phyloP scores from a whole-genome alignment of 2,797 vertebrate species.

The Myotis planiceps region DNA sequence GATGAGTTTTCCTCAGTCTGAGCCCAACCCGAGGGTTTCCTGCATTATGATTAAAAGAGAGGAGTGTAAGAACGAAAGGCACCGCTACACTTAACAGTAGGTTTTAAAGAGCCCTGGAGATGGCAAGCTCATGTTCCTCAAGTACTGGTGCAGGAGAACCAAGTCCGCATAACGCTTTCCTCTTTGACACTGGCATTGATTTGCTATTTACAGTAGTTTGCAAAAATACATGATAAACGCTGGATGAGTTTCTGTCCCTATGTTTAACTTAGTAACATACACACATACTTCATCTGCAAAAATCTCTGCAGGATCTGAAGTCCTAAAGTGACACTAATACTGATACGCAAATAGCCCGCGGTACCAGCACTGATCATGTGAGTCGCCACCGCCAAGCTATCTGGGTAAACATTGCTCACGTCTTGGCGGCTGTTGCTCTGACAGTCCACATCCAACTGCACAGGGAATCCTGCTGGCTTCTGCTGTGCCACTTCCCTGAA shows the following conservation, averaged over 20 bases:
- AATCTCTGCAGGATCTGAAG: slow-evolving; percentile 76
- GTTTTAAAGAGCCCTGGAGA: slow-evolving; percentile 70
- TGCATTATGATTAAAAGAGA: background rate
- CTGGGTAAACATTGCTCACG: slow-evolving; percentile 83
- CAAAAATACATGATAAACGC: slow-evolving; percentile 83
- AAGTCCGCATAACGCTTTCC: slow-evolving; percentile 60
- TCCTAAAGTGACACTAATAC: slow-evolving; percentile 86
- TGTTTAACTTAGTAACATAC: slow-evolving; percentile 83
- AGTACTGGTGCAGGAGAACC: slow-evolving; percentile 80
- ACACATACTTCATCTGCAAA: slow-evolving; percentile 77
- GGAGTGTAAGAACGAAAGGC: slow-evolving; percentile 58
- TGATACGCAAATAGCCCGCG: slow-evolving; percentile 83
- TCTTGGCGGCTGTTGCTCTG: slow-evolving; percentile 77
- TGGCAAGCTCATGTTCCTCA: slow-evolving; percentile 65
- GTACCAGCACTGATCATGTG: slow-evolving; percentile 74
- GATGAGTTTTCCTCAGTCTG: slow-evolving; percentile 67
- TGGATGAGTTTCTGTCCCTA: slow-evolving; percentile 83
- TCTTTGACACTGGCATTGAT: slow-evolving; percentile 76
- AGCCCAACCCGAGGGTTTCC: background rate
- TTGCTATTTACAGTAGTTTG: slow-evolving; percentile 86
- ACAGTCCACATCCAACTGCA: slow-evolving; percentile 73
- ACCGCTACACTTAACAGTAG: slow-evolving; percentile 65
- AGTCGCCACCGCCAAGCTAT: slow-evolving; percentile 66
- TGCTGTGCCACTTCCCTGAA: slow-evolving; percentile 78
- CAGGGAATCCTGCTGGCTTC: slow-evolving; percentile 79